Evolutionary conservation across 2,113 vertebrate species (phyloP).

Genomic region (Sakesphorus luctuosus): DNA sequence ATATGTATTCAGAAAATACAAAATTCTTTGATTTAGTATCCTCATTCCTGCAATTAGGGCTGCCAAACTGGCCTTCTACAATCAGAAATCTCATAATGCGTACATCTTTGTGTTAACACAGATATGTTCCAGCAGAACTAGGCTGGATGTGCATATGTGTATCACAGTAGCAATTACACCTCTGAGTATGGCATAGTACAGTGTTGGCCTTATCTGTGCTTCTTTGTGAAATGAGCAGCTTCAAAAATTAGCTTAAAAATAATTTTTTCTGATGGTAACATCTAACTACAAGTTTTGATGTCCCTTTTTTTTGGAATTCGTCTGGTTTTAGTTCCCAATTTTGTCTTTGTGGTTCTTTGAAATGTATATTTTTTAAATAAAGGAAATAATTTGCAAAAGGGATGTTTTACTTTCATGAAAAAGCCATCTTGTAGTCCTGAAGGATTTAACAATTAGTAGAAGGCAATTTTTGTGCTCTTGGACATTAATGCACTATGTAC

Average conservation of each 20-base stretch:
- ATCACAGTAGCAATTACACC: not conserved
- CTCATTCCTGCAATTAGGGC: not conserved
- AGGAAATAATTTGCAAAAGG: not conserved
- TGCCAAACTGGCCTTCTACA: not conserved
- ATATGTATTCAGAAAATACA: fast-evolving
- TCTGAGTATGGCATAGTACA: not conserved
- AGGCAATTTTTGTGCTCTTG: not conserved
- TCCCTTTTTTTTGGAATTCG: fast-evolving
- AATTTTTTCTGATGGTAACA: not conserved
- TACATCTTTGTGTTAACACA: not conserved
- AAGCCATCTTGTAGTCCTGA: not conserved
- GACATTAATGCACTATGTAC: not conserved
- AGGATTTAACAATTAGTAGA: not conserved
- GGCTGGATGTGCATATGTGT: not conserved
- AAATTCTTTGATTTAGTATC: not conserved
- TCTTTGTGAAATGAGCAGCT: not conserved
- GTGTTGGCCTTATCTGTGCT: fast-evolving
- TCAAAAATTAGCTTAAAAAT: not conserved
- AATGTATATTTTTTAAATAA: not conserved
- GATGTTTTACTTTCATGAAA: not conserved
- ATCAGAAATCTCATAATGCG: not conserved
- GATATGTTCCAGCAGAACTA: not conserved
- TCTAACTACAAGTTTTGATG: not conserved
- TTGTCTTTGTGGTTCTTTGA: not conserved
- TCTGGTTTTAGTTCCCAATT: not conserved